These are phyloP conservation scores for Leptinotarsa juncta DNA, from an alignment of 2,888 invertebrate genomes.

Conservation along the genomic window DNA sequence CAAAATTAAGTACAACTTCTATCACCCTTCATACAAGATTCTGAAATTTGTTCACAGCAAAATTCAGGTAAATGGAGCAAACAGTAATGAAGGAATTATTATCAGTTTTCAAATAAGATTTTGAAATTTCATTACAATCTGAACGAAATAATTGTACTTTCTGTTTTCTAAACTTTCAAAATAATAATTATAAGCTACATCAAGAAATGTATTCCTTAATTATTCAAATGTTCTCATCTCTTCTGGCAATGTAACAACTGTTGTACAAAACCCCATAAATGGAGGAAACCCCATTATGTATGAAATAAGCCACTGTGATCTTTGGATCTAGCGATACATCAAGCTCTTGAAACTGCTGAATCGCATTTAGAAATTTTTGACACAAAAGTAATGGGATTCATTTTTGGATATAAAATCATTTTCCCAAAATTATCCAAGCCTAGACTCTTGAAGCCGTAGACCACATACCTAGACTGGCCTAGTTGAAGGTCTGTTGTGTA, in stretches of 20 bases:
- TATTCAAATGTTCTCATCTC: conserved; percentile 6
- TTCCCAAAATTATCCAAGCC: background rate
- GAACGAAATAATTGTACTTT: background rate
- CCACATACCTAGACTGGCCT: too few species aligned
- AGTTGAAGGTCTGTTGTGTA: too few species aligned
- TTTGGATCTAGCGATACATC: conserved; percentile 1
- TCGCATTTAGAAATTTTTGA: background rate
- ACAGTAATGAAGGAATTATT: background rate
- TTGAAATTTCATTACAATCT: background rate
- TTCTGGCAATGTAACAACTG: background rate
- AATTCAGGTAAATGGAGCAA: conserved; percentile 1
- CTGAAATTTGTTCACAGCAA: background rate
- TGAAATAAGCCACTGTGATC: background rate
- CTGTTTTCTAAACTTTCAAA: conserved; percentile 2
- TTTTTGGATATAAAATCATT: conserved; percentile 12
- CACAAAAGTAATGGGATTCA: conserved; percentile 10
- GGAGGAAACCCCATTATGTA: background rate
- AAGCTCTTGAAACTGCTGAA: conserved; percentile 7
- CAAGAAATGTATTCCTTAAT: background rate
- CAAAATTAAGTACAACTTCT: background rate
- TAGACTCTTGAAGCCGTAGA: too few species aligned
- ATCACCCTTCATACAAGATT: background rate
- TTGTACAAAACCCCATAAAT: conserved; percentile 11
- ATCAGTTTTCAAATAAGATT: conserved; percentile 2
- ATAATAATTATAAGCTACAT: background rate